Evolutionary conservation across 2,797 vertebrate genomes (phyloP), one percentile per base, ranked within the genome.

Genomic region (Gymnothorax javanicus): DNA sequence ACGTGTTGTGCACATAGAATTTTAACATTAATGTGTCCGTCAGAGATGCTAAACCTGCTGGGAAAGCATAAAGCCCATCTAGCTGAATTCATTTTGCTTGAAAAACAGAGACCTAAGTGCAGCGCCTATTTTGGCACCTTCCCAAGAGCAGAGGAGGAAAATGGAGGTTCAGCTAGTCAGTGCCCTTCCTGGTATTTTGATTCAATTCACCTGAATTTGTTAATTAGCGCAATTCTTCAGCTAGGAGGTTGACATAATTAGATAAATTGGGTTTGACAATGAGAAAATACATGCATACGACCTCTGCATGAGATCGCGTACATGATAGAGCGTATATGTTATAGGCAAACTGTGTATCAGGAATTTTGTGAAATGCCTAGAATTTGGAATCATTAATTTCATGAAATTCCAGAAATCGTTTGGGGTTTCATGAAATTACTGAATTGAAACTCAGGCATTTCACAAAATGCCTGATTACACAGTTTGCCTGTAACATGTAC

Each of bases 21-120:
- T 56, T 81, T 81, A 54, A 81, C 56, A n/a, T 52, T 50, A 15
- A 77, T 15, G 13, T 77, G 73, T 77, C 73, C 52, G 73, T 77
- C 33, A 77, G 73, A 77, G 33, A 50, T 33, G 33, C 43, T 0
- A 77, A 77, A 43, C 43, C 73, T 50, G 13, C 73, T 20, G 73
- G 73, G 43, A 77, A 75, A 75, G 33, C 11, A 77, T 77, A 20
- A 77, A 50, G 33, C 13, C 33, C 33, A 77, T 8, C 17, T 11
- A 43, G 13, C 17, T 77, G 13, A 50, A 52, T 52, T 77, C 33
- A 50, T 52, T 43, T 75, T 75, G 12, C 11, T 33, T 6, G 8
- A 25, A 27, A 43, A 13, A 75, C 12, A 43, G 71, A 43, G 71
- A 43, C 64, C 64, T 23, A n/a, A 20, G 25, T n/a, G 9, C 64